A percentile compares a stretch with the other conserved stretches of the same genome.
These are phyloP conservation scores for Pterois miles DNA, from an alignment of 2,797 vertebrate species.

Conservation along the genomic window DNA sequence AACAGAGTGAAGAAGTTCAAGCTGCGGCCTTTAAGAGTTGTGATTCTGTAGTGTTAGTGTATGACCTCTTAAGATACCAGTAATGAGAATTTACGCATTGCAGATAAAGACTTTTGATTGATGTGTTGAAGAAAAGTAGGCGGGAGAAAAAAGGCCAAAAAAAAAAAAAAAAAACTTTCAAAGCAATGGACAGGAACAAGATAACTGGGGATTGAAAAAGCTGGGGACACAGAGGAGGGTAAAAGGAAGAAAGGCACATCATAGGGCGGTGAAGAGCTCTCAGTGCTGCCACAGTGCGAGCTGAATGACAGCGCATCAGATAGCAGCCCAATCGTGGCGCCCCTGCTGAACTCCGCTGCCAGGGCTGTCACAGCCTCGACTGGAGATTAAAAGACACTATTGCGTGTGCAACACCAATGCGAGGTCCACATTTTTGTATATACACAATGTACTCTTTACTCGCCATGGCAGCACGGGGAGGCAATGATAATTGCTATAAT, in stretches of 20 bases:
- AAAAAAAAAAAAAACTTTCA: not conserved
- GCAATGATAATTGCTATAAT: not conserved
- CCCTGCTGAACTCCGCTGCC: constrained; percentile 44
- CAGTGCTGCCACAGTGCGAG: constrained; percentile 28
- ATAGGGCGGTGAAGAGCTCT: constrained; percentile 38
- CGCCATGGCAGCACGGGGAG: too few species aligned
- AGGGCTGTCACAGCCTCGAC: constrained; percentile 34
- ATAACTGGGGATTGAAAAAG: constrained; percentile 48
- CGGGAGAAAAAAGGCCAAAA: not conserved
- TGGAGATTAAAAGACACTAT: not conserved
- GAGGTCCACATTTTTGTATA: not conserved
- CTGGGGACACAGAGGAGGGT: constrained; percentile 24
- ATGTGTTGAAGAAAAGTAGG: constrained; percentile 36
- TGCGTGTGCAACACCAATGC: not conserved
- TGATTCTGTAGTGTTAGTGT: constrained; percentile 1
- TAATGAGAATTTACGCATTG: constrained; percentile 35
- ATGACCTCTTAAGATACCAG: constrained; percentile 31
- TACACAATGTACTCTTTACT: not conserved
- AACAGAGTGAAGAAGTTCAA: not conserved
- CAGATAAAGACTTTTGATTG: constrained; percentile 52
- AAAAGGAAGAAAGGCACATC: constrained; percentile 36
- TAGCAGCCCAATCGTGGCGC: constrained; percentile 39
- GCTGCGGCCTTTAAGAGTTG: not conserved
- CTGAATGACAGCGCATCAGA: constrained; percentile 69
- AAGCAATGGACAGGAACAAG: constrained; percentile 46